A percentile compares a stretch with the other conserved stretches of the same genome.
Evolutionary conservation across 1,140 invertebrate species (phyloP).

Genomic region (Potamilus streckersoni): DNA sequence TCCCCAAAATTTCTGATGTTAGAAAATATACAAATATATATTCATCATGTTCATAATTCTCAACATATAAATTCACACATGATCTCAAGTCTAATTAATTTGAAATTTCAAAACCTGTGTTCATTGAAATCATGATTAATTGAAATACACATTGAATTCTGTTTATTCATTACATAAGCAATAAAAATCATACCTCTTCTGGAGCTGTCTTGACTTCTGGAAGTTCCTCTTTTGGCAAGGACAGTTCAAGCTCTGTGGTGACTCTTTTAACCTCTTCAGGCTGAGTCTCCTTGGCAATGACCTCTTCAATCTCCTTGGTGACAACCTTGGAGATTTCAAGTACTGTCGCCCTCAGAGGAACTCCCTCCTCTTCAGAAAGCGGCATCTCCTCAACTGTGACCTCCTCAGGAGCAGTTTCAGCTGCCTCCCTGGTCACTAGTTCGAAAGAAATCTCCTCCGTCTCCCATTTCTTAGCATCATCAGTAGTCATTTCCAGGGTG

Average conservation of each 20-base stretch:
- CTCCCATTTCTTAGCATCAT: constrained; percentile 40
- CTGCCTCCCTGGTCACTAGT: constrained; percentile 45
- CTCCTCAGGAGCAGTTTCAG: constrained; percentile 48
- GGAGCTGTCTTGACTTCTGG: constrained; percentile 38
- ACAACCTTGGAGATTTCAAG: constrained; percentile 50
- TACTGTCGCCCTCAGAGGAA: constrained; percentile 47
- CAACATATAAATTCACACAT: too few species aligned
- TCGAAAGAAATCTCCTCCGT: constrained; percentile 61
- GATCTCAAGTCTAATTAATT: too few species aligned
- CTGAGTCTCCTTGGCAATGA: constrained; percentile 41
- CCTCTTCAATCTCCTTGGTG: constrained; percentile 45
- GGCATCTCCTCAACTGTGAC: constrained; percentile 42
- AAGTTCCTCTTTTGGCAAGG: constrained; percentile 44
- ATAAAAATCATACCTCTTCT: constrained; percentile 19
- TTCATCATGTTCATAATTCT: too few species aligned
- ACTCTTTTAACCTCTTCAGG: constrained; percentile 25
- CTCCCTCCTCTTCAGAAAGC: constrained; percentile 49
- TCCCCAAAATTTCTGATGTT: too few species aligned
- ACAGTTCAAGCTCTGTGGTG: constrained; percentile 38
- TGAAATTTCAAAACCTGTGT: too few species aligned
- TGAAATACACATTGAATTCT: too few species aligned
- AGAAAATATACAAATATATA: too few species aligned
- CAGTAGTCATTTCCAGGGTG: constrained; percentile 47
- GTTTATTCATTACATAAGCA: too few species aligned
- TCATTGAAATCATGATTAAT: too few species aligned